Conservation (phyloP, 92 coral and sea anemone species). For the Palythoa caribaeorum region DNA sequence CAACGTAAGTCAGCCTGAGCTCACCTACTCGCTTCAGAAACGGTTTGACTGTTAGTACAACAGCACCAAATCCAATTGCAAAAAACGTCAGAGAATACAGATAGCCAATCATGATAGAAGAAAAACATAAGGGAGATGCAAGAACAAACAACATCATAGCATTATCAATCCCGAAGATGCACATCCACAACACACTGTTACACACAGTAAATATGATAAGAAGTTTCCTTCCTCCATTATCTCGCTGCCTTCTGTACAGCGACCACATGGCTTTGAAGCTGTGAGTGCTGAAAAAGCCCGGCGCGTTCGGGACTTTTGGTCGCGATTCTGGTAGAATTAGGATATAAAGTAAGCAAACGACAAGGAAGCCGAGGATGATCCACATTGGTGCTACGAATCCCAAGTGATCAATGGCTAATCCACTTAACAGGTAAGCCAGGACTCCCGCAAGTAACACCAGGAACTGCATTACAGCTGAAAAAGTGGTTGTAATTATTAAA, state of each 20-base stretch:
- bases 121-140: constrained; percentile 69
- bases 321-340: constrained; percentile 41
- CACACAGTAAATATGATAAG: constrained; percentile 39
- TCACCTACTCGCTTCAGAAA: neutral
- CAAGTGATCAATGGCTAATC: constrained; percentile 61
- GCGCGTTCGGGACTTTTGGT: constrained; percentile 35
- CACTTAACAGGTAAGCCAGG: constrained; percentile 61
- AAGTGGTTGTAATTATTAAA: neutral
- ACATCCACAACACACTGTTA: constrained; percentile 29
- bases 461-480: constrained; percentile 2
- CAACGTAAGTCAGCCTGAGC: neutral
- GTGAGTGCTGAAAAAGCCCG: constrained; percentile 63
- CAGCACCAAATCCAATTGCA: constrained; percentile 68
- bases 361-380: constrained; percentile 46
- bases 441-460: neutral
- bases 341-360: constrained; percentile 56
- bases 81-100: constrained; percentile 53
- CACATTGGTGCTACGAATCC: constrained; percentile 70
- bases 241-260: constrained; percentile 37
- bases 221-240: constrained; percentile 38
- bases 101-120: constrained; percentile 67
- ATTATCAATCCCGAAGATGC: constrained; percentile 37
- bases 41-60: constrained; percentile 12
- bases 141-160: constrained; percentile 57
- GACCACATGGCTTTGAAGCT: constrained; percentile 64